A percentile compares a stretch with the other conserved stretches of the same genome.
Conservation (phyloP, 2,113 vertebrate species). For the Rhineura floridana region DNA sequence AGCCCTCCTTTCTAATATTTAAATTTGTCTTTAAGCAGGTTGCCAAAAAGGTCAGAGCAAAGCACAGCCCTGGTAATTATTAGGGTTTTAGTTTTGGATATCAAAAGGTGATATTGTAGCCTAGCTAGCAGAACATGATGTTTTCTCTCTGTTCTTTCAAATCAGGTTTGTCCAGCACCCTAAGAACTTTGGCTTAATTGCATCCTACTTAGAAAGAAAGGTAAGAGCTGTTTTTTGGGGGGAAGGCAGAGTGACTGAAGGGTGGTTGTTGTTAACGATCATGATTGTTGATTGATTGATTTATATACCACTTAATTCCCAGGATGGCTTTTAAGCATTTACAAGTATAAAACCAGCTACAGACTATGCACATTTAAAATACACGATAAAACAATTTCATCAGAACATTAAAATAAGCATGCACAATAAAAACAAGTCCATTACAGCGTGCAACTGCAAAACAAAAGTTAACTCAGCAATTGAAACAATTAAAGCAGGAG, state of each 20-base stretch:
- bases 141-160: slow-evolving; percentile 42
- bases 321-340: no score
- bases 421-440: no score
- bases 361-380: no score
- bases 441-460: no score
- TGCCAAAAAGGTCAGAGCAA: neutral
- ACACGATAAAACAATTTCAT: no score
- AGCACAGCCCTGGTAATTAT: neutral
- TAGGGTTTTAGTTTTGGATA: neutral
- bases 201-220: slow-evolving; percentile 97
- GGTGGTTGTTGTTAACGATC: no score
- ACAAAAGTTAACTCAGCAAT: no score
- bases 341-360: no score
- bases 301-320: neutral
- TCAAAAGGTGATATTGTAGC: slow-evolving; percentile 14
- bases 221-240: slow-evolving; percentile 71
- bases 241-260: accelerated
- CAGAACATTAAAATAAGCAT: no score
- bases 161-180: slow-evolving; percentile 97
- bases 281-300: no score
- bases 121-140: slow-evolving; percentile 24
- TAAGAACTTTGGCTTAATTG: slow-evolving; percentile 98
- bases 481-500: no score
- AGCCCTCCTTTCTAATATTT: neutral
- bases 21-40: neutral